Base-by-base conservation (phyloP, 2,113 vertebrate genomes). In the Pteruthius melanotis region DNA sequence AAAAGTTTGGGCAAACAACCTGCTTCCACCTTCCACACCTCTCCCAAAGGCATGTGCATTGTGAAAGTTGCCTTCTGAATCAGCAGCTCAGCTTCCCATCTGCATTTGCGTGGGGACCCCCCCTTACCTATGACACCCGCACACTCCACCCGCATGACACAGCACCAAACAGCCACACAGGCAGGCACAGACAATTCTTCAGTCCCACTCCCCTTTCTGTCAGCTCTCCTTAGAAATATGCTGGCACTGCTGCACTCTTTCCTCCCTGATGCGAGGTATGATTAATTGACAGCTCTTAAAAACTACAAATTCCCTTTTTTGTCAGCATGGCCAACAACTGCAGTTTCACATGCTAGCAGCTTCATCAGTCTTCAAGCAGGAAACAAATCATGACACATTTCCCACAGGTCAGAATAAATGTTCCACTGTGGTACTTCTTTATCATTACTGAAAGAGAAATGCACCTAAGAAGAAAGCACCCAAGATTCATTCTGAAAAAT, bases 401-500 rank as follows among this genome's bases (percentile, higher is more conserved):
- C 53, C 86, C 89, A 77, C 82, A 70, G 92, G 90, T 93, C 78
- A 87, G 78, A 92, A 92, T 86, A 81, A 90, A 93, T 86, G 90
- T 90, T 92, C 83, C 54, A 39, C 39, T 49, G 17, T 2, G 50
- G 85, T 85, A 89, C 76, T 93, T 83, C 92, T 94, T 94, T 92
- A 88, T 93, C 79, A 66, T 88, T 80, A 77, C 88, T 92, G 87
- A 77, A 88, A 88, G 59, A 93, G 90, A 96, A 97, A 95, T 93
- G 54, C 37, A 93, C 79, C 88, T 83, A 92, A 57, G 56, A 68
- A 95, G 76, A 96, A 97, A 96, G 86, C 54, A 95, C 88, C 92
- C 79, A 88, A 88, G 70, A 80, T 83, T 93, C 45, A 95, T 88
- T 93, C 79, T 95, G 88, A 94, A 86, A 95, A 92, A 94, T 97